Conservation (phyloP, 2,797 vertebrate genomes). For the Chelidonichthys spinosus region DNA sequence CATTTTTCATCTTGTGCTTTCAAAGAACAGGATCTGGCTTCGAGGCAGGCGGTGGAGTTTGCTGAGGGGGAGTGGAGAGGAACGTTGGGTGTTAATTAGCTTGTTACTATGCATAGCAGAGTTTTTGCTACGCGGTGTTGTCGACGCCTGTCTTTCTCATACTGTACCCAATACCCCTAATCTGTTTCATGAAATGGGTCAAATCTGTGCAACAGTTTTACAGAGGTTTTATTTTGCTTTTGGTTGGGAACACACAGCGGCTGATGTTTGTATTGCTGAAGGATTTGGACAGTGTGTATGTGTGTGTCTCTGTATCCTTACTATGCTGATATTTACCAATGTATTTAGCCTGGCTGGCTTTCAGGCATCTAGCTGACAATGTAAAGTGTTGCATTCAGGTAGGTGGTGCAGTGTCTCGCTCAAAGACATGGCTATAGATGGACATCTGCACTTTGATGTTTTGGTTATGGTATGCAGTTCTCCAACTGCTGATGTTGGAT, state of each 20-base stretch:
- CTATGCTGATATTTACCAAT: no score
- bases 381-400: neutral
- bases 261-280: constrained; percentile 26
- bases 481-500: constrained; percentile 12
- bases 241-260: constrained; percentile 6
- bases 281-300: neutral
- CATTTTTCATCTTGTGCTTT: constrained; percentile 71
- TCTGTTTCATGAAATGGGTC: constrained; percentile 59
- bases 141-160: constrained; percentile 63
- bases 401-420: neutral
- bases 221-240: constrained; percentile 8
- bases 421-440: neutral
- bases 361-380: neutral
- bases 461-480: neutral
- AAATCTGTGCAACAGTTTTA: constrained; percentile 37
- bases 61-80: constrained; percentile 39
- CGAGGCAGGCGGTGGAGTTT: constrained; percentile 54
- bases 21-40: constrained; percentile 74
- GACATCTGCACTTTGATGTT: constrained; percentile 9
- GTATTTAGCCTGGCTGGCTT: neutral
- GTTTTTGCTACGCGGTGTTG: constrained; percentile 66
- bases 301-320: neutral
- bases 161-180: constrained; percentile 50
- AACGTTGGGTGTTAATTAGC: constrained; percentile 72
- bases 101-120: constrained; percentile 65